phyloP scores from a whole-genome alignment of 2,113 vertebrate species.

The Rhabdornis inornatus region DNA sequence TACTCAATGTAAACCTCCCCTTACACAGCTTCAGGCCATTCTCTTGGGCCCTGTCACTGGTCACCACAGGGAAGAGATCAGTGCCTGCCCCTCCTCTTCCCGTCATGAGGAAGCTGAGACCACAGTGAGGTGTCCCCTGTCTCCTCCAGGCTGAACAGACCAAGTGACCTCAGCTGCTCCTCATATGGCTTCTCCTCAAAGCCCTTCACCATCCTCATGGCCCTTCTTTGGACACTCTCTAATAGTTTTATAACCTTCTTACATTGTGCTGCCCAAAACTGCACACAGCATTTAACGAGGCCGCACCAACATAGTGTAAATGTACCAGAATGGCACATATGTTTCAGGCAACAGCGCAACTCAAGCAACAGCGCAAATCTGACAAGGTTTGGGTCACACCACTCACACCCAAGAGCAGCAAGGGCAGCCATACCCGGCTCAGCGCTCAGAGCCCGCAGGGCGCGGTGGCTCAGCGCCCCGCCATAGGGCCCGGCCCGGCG shows the following conservation, averaged over 20 bases:
- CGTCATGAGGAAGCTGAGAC: fast-evolving
- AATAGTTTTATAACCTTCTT: no score
- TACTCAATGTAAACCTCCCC: fast-evolving
- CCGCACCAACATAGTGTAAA: background rate
- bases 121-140: background rate
- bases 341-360: background rate
- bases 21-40: no score
- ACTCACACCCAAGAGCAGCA: background rate
- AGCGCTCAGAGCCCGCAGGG: background rate
- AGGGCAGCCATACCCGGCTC: background rate
- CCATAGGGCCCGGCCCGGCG: background rate
- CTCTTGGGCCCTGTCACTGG: fast-evolving
- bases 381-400: background rate
- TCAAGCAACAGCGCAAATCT: background rate
- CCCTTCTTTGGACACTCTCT: fast-evolving
- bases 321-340: background rate
- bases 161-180: background rate
- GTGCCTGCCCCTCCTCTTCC: background rate
- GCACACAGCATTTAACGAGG: background rate
- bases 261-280: background rate
- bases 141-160: background rate
- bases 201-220: no score
- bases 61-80: background rate
- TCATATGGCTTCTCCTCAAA: background rate
- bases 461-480: background rate